These are phyloP conservation scores for Phengaris arion DNA, from an alignment of 2,888 invertebrate genomes.

Conservation along the genomic window DNA sequence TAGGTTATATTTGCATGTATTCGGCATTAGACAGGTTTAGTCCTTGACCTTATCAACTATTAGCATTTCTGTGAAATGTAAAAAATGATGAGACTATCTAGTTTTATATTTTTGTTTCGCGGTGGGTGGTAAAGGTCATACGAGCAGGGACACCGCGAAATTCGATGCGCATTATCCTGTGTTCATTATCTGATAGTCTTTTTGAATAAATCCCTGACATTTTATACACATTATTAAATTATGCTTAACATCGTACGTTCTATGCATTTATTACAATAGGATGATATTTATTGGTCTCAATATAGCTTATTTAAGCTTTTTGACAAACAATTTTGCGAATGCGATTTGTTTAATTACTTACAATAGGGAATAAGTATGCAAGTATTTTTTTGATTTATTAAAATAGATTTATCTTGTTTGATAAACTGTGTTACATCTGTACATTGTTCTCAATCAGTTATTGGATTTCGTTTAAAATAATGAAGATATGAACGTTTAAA, in stretches of 20 bases:
- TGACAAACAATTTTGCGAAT: too few relatives aligned
- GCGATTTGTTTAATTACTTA: too few relatives aligned
- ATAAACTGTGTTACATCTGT: too few relatives aligned
- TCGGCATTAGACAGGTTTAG: background rate
- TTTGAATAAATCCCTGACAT: constrained; percentile 28
- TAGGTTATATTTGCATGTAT: constrained; percentile 11
- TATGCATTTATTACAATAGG: background rate
- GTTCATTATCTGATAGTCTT: constrained; percentile 25
- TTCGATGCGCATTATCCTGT: constrained; percentile 34
- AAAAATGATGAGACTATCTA: constrained; percentile 17
- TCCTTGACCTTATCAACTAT: constrained; percentile 23
- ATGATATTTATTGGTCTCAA: too few relatives aligned
- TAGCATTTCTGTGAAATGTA: constrained; percentile 22
- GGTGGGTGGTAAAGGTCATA: constrained; percentile 40
- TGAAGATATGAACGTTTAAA: too few relatives aligned
- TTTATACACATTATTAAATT: background rate
- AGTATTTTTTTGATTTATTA: too few relatives aligned
- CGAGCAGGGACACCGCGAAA: constrained; percentile 44
- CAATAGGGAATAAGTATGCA: too few relatives aligned
- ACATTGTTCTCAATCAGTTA: too few relatives aligned
- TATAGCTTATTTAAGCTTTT: too few relatives aligned
- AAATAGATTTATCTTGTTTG: too few relatives aligned
- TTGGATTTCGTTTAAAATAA: too few relatives aligned
- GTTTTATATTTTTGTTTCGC: constrained; percentile 29
- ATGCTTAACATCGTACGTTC: background rate